Conservation (phyloP, 2,113 vertebrate species). For the Zeus faber region DNA sequence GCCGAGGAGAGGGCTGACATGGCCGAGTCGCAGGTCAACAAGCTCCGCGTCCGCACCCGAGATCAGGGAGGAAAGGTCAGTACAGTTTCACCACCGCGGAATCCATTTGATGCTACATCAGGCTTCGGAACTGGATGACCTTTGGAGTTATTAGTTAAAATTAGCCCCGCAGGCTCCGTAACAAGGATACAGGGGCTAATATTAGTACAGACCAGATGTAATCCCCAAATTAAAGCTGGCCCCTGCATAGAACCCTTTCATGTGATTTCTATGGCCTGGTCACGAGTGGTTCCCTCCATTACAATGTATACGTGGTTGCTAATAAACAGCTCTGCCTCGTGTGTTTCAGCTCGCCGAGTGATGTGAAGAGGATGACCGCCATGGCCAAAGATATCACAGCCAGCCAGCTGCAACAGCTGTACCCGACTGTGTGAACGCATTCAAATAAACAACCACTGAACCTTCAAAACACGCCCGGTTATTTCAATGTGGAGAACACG, state of each 20-base stretch:
- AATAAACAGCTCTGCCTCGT: slow-evolving; percentile 49
- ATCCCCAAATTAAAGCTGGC: slow-evolving; percentile 44
- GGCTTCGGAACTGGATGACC: slow-evolving; percentile 25
- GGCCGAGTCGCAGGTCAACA: slow-evolving; percentile 90
- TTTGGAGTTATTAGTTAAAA: slow-evolving; percentile 47
- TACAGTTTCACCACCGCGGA: slow-evolving; percentile 13
- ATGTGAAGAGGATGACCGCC: slow-evolving; percentile 24
- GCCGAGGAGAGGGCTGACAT: slow-evolving; percentile 87
- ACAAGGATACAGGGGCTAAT: slow-evolving; percentile 27
- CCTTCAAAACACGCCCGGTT: neutral
- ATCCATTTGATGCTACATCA: slow-evolving; percentile 10
- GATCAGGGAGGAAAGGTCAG: slow-evolving; percentile 86
- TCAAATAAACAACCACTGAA: slow-evolving; percentile 51
- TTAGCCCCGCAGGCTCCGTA: slow-evolving; percentile 25
- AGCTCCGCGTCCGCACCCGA: slow-evolving; percentile 81
- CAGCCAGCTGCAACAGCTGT: slow-evolving; percentile 63
- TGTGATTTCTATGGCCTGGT: slow-evolving; percentile 37
- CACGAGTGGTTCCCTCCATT: slow-evolving; percentile 16
- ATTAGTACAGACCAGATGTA: slow-evolving; percentile 35
- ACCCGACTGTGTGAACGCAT: slow-evolving; percentile 22
- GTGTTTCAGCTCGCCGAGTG: slow-evolving; percentile 65
- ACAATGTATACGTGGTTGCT: slow-evolving; percentile 53
- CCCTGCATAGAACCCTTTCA: slow-evolving; percentile 32
- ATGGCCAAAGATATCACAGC: slow-evolving; percentile 25
- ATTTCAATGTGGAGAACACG: neutral